Evolutionary conservation across 64 coral and sea anemone genomes (phyloP), one percentile per base, ranked within the genome.

Genomic region (Trachythela sp.): DNA sequence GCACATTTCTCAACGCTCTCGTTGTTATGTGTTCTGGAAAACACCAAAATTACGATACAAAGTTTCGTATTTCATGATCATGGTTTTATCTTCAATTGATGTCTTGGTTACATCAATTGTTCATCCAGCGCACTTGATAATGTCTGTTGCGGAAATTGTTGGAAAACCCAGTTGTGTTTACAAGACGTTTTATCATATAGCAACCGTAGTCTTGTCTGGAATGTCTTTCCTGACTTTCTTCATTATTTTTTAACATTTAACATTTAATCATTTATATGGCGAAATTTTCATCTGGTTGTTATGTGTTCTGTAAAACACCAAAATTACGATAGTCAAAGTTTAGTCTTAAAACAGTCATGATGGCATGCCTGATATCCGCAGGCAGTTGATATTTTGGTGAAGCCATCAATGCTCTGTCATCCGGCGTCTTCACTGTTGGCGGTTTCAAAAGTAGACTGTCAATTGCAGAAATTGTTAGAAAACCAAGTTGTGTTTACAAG

Each of bases 51-150:
- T 80, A 37, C 75, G 75, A 36, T 36, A 10, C 31, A 80, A 80
- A 39, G 30, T 80, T 39, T 80, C 75, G 10, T 80, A 80, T 38
- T 80, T 80, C 34, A 80, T 80, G 75, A 2, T 80, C 31, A 80
- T 80, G 75, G 7, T 80, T 20, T 39, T 80, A 36, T 80, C 75
- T 10, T 80, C 75, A 39, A 35, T 80, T 38, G 75, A 80, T 80
- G 8, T 36, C 9, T 80, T 35, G 2, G 75, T 80, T 30, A 80
- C 75, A 80, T 15, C 35, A 18, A 30, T 80, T 2, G 34, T 80
- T 22, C 75, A 80, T 39, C 31, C 75, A 11, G 13, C 30, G 33
- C 37, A 37, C 30, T 18, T 80, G 27, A 6, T 80, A 18, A 3
- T 29, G 15, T 35, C 75, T 9, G 30, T 80, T 36, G 75, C 75